Conservation (phyloP, 2,113 vertebrate species). For the Etheostoma spectabile region DNA sequence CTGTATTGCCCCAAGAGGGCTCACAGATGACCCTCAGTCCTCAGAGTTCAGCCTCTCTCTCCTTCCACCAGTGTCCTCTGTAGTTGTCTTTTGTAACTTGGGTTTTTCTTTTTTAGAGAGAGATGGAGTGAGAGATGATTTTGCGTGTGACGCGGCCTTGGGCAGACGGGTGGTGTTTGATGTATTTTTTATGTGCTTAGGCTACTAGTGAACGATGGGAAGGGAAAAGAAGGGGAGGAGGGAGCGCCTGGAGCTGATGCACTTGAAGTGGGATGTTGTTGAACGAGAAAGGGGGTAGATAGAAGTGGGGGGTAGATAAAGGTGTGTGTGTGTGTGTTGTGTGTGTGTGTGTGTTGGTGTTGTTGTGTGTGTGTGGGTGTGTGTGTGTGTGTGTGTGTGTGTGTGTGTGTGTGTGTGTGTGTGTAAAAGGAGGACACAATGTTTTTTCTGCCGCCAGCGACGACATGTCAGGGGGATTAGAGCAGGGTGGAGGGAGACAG, state of each 20-base stretch:
- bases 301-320: conserved; percentile 6
- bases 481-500: conserved; percentile 69
- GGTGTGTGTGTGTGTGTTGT: conserved; percentile 9
- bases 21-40: conserved; percentile 37
- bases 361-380: conserved; percentile 23
- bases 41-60: conserved; percentile 38
- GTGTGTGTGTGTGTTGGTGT: conserved; percentile 19
- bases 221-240: conserved; percentile 32
- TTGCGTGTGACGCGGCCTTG: conserved; percentile 80
- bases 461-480: conserved; percentile 79
- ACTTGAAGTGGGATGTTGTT: conserved; percentile 85
- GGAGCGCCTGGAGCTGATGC: conserved; percentile 78
- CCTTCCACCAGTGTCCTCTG: conserved; percentile 56
- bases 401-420: background rate
- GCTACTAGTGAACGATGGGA: conserved; percentile 78
- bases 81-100: conserved; percentile 65
- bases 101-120: conserved; percentile 42
- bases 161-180: conserved; percentile 80
- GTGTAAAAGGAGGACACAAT: conserved; percentile 15
- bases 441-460: conserved; percentile 71
- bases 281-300: conserved; percentile 60
- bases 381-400: conserved; percentile 21
- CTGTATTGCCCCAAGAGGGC: conserved; percentile 48
- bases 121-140: conserved; percentile 67
- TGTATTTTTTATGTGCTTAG: conserved; percentile 87